Base-by-base conservation (phyloP, 2,113 vertebrate genomes). In the Brachyistius frenatus region DNA sequence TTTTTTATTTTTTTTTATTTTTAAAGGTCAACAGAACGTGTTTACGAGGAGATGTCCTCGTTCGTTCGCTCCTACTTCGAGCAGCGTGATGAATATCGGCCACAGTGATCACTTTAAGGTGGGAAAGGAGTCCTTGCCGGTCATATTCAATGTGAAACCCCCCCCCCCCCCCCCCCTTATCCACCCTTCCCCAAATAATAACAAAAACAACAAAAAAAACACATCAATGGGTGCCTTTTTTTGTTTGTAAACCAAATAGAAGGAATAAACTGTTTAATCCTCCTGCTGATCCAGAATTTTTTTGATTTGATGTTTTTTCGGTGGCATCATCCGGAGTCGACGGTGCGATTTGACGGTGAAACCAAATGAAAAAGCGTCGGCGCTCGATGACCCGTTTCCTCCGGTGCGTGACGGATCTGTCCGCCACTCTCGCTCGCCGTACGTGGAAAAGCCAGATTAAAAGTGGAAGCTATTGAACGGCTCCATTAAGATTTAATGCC, bases 221-320 rank as follows among this genome's bases (percentile, higher is more conserved):
- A 94, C 93, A 94, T 94, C 94, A 95, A 91, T 85, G 91, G 95
- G 96, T 97, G 96, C 96, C 96, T 93, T 97, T 23, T 23, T 23
- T 96, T 94, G 93, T 97, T 96, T 96, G 96, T 96, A 96, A 96
- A 96, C 94, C 95, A 96, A 97, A 97, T 90, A 80, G 90, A 80
- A 76, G n/a, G 61, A 88, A 90, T 89, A 89, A 94, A 92, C 41
- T 68, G 55, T 86, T 85, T 88, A 85, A 84, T 80, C 77, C 46
- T 60, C 39, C 23, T 23, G 23, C 23, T 23, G 23, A 23, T 23
- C 23, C 23, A 23, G 23, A 23, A 23, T 23, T 23, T 23, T 23
- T 23, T 23, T 23, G 23, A 23, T 23, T 23, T 23, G 23, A 23
- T 23, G 23, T 23, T 23, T 23, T 23, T 23, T 23, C 23, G 23